Conservation (phyloP, 2,797 vertebrate genomes). For the Hypotaenidia okinawae region DNA sequence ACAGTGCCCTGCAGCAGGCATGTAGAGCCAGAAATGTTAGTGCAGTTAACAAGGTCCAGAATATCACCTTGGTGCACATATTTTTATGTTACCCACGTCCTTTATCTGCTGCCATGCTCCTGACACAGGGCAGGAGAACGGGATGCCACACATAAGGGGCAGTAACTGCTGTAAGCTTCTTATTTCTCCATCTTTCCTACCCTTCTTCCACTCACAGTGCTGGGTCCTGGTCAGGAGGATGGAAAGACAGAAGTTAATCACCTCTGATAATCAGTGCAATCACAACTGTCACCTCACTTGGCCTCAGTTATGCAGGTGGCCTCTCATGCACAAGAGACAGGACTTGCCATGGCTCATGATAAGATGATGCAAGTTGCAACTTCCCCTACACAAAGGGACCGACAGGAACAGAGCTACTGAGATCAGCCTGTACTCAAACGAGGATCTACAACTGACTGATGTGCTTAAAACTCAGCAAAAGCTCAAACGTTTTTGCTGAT, state of each 20-base stretch:
- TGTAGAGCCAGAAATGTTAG: neutral
- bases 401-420: neutral
- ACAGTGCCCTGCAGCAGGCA: neutral
- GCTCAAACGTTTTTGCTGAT: neutral
- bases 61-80: accelerated
- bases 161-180: neutral
- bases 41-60: neutral
- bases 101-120: neutral
- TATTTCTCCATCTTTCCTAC: neutral
- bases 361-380: neutral
- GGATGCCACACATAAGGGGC: neutral
- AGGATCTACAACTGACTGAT: neutral
- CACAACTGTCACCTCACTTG: neutral
- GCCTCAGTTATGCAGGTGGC: neutral
- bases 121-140: neutral
- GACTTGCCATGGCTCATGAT: neutral
- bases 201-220: neutral
- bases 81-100: neutral
- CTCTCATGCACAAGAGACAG: neutral
- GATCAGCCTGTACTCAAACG: neutral
- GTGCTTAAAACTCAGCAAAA: neutral
- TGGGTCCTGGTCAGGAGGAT: neutral
- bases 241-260: neutral
- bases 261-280: neutral
- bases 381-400: neutral